Evolutionary conservation across 2,888 invertebrate species (phyloP).

Genomic region (Patella pellucida): DNA sequence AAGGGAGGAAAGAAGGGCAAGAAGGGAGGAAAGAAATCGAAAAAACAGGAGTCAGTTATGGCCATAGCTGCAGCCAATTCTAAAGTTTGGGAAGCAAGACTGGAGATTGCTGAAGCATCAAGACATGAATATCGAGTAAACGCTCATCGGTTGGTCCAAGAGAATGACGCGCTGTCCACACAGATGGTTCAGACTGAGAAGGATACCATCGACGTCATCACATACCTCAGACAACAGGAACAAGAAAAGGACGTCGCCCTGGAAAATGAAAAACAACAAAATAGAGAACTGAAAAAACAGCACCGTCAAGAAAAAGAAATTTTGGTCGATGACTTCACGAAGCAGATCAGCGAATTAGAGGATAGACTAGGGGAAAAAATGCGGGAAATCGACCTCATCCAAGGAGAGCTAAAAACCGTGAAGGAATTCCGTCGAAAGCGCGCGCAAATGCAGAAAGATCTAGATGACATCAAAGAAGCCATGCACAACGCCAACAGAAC

Average conservation of each 20-base stretch:
- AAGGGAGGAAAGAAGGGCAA: conserved; percentile 57
- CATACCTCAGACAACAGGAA: conserved; percentile 69
- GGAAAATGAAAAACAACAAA: conserved; percentile 62
- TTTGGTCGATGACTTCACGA: conserved; percentile 67
- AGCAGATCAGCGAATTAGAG: conserved; percentile 66
- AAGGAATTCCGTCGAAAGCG: conserved; percentile 69
- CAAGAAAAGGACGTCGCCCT: conserved; percentile 68
- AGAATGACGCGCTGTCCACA: conserved; percentile 67
- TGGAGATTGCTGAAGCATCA: conserved; percentile 62
- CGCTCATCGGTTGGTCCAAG: conserved; percentile 63
- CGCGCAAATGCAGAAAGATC: conserved; percentile 69
- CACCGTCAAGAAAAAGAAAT: conserved; percentile 65
- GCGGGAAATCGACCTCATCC: conserved; percentile 66
- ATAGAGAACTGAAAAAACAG: conserved; percentile 63
- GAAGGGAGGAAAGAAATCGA: conserved; percentile 61
- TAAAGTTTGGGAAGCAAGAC: conserved; percentile 67
- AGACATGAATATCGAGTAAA: conserved; percentile 67
- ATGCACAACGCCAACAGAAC: conserved; percentile 67
- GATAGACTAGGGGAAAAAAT: conserved; percentile 63
- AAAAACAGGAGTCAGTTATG: conserved; percentile 62
- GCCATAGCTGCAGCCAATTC: conserved; percentile 67
- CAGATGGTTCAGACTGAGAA: conserved; percentile 68
- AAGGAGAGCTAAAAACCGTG: conserved; percentile 69
- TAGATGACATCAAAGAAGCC: conserved; percentile 71
- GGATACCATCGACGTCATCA: conserved; percentile 71